phyloP scores from a whole-genome alignment of 2,113 vertebrate genomes.

The human region GRCh38 chr20:24264501-24265000 shows the following conservation, averaged over 20 bases:
- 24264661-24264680: not conserved
- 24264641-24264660: not conserved
- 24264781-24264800: not conserved
- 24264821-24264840: too few species aligned
- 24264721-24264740: not conserved
- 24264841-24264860: not conserved
- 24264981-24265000: not conserved
- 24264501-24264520: too few species aligned
- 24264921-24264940: not conserved
- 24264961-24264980: not conserved
- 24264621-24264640: not conserved
- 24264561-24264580: not conserved
- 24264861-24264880: not conserved
- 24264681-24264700: not conserved
- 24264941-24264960: not conserved
- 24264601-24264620: not conserved
- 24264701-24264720: too few species aligned
- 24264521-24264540: not conserved
- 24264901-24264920: too few species aligned
- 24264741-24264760: not conserved
- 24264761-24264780: not conserved
- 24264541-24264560: not conserved
- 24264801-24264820: too few species aligned
- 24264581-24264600: too few species aligned
- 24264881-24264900: not conserved